These are phyloP conservation scores for Cataglyphis albicans DNA, from an alignment of 2,888 invertebrate genomes.

Conservation along the genomic window DNA sequence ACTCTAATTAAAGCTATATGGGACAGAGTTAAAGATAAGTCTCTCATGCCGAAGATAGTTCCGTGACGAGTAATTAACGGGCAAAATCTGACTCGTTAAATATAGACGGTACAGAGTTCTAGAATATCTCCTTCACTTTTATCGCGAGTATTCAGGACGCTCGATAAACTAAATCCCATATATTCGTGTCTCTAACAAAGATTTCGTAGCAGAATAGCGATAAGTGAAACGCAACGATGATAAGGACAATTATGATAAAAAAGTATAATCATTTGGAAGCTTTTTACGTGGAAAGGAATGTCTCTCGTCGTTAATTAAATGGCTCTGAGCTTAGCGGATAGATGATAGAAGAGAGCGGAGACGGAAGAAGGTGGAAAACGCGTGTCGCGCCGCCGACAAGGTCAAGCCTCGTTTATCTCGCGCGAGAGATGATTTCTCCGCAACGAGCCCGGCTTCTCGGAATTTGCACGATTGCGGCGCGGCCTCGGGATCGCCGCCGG, in stretches of 20 bases:
- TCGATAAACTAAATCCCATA: constrained; percentile 12
- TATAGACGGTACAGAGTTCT: constrained; percentile 14
- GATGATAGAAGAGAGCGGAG: no score
- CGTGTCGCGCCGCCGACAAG: neutral
- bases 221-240: neutral
- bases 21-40: constrained; percentile 37
- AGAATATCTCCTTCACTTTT: constrained; percentile 27
- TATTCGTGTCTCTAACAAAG: neutral
- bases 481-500: constrained; percentile 62
- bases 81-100: constrained; percentile 25
- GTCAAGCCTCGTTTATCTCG: neutral
- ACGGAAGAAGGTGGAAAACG: neutral
- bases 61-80: constrained; percentile 30
- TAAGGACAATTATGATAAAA: neutral
- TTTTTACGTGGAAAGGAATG: neutral
- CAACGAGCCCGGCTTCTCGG: neutral
- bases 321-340: neutral
- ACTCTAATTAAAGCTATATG: constrained; percentile 32
- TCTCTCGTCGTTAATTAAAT: neutral
- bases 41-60: neutral
- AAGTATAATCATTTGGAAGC: neutral
- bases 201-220: neutral
- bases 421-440: constrained; percentile 1
- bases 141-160: constrained; percentile 21
- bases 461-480: constrained; percentile 68